Base-by-base conservation (phyloP, 2,797 vertebrate genomes). In the Carapus acus region DNA sequence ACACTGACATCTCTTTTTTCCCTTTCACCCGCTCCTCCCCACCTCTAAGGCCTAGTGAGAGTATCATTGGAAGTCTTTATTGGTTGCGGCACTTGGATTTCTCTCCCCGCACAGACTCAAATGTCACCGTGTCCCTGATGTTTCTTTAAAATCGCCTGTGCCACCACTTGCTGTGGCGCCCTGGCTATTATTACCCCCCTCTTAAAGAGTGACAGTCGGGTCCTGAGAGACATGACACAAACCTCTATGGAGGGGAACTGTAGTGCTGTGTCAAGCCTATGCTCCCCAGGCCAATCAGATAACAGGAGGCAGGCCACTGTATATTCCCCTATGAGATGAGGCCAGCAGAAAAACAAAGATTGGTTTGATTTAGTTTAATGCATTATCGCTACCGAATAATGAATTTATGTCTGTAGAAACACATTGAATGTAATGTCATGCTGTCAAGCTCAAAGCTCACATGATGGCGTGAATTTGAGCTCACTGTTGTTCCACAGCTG, bases 151-250 rank as follows among this genome's bases (percentile, higher is more conserved):
- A 81, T 75, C 74, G 82, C 77, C 76, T 82, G 80, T 83, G 81
- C 85, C 76, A 80, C 77, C 77, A 80, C 80, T 82, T 78, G 77
- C 85, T 76, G 79, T 83, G 83, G 83, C 80, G 82, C 81, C 83
- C 57, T 9, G 68, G 83, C 87, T 88, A 85, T 89, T 88, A 88
- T 88, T 88, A 89, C 86, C 85, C 82, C 81, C 73, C 82, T 85
- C 84, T 85, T 84, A 85, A 85, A 88, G 84, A 86, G 83, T 89
- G 87, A 86, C 86, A 85, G 87, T 84, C 44, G 72, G 69, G 78
- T 83, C 86, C 82, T 77, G 62, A 12, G 86, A 87, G 87, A 87
- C 69, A 56, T 76, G 85, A 87, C 85, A 86, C 83, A 76, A 67
- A 77, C 81, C 82, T 78, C 71, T 18, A 79, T 46, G 78, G 82